Base-by-base conservation (phyloP, 2,797 vertebrate species). In the Clarias platycephalus region DNA sequence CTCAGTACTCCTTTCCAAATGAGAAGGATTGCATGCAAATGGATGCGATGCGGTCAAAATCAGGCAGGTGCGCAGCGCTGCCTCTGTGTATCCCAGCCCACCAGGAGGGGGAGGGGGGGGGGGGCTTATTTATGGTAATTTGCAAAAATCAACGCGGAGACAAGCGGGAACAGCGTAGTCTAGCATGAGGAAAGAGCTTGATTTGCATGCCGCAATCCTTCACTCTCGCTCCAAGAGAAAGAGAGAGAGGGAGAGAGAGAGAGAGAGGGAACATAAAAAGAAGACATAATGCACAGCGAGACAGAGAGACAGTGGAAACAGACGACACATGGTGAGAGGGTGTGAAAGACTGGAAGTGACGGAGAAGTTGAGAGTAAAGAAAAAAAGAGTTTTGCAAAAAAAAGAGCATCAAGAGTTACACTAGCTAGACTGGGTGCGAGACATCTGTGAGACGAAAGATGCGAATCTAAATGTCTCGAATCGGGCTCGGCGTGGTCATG, bases 91-190 rank as follows among this genome's bases (percentile, higher is more conserved):
- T 81, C 55, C 31, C 34, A 24, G 68, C 62, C 53, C 62, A 70
- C 57, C 66, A 55, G 63, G 75, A 75, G 68, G 66, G 37, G 57
- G 6, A 12, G 31, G 75, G 71, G 68, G 66, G 37, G 5, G 31
- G 75, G 71, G 68, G 66, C 31, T 53, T 15, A 12, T 22, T 81
- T 60, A 60, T 63, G 40, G 80, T 80, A 83, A 85, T 86, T 86
- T 86, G 70, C 85, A 72, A 71, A 87, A 89, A 87, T 86, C 85
- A 86, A 85, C 55, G n/a, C 58, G 20, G 44, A 67, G 31, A 74
- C 37, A 37, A 86, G 67, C 0, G 13, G 80, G 79, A 55, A 55
- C 20, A 68, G 60, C 75, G 62, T 80, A 83, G 84, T 86, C 77
- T 68, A 53, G 53, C 71, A 64, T 12, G 10, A 60, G 34, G 3